Conservation (phyloP, 2,797 vertebrate species). For the Liparis tanakae region DNA sequence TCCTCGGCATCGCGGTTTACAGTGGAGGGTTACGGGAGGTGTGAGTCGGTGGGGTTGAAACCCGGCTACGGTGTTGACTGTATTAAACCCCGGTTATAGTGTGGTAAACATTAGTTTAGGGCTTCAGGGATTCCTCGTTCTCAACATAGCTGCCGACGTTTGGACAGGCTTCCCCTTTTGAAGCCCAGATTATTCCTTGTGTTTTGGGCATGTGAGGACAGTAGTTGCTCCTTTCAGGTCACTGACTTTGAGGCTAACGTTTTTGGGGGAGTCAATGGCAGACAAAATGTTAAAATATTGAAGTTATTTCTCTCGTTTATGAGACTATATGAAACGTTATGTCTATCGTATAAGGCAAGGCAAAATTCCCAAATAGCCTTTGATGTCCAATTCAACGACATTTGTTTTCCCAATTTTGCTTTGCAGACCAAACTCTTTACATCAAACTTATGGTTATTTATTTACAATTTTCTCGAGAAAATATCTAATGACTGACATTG, state of each 20-base stretch:
- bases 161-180: not conserved
- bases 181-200: not conserved
- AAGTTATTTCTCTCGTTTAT: not conserved
- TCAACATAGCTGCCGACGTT: not conserved
- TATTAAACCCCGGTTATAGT: conserved; percentile 38
- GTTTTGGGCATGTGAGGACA: conserved; percentile 5
- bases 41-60: conserved; percentile 53
- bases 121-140: conserved; percentile 27
- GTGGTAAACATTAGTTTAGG: conserved; percentile 45
- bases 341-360: not conserved
- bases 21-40: conserved; percentile 51
- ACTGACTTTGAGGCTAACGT: not conserved
- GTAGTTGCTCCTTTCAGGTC: not conserved
- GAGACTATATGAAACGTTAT: not conserved
- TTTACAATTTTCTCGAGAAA: not conserved
- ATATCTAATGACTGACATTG: not conserved
- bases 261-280: not conserved
- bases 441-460: not conserved
- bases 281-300: not conserved
- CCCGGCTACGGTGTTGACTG: conserved; percentile 49
- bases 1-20: conserved; percentile 56
- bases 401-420: not conserved
- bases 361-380: not conserved
- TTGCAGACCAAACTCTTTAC: not conserved
- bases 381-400: not conserved